Conservation (phyloP, 1,140 invertebrate genomes). For the Heliconius melpomene region DNA sequence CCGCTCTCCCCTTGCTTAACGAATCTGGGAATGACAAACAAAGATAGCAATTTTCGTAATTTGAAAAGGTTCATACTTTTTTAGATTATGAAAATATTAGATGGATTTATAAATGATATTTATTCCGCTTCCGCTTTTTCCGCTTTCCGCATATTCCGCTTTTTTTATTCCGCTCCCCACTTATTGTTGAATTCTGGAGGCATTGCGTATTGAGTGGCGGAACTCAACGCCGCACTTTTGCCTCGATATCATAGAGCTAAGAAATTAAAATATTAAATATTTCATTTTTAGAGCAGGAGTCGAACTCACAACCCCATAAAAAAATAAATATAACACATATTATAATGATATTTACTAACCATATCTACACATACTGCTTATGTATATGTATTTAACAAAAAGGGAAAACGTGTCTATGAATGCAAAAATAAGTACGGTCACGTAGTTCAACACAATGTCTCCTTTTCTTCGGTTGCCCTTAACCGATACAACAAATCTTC, state of each 20-base stretch:
- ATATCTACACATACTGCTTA: background rate
- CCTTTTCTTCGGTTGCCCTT: slow-evolving; percentile 31
- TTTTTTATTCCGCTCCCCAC: background rate
- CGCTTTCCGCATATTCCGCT: no score
- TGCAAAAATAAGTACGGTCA: slow-evolving; percentile 38
- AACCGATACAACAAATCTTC: slow-evolving; percentile 50
- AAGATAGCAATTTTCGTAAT: background rate
- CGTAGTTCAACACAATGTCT: slow-evolving; percentile 34
- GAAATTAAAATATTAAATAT: background rate
- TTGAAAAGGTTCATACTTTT: background rate
- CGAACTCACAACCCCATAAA: background rate
- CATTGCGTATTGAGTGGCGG: background rate
- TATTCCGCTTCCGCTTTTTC: background rate
- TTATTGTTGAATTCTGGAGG: background rate
- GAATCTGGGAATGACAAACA: slow-evolving; percentile 14
- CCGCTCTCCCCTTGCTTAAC: slow-evolving; percentile 22
- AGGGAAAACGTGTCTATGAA: slow-evolving; percentile 16
- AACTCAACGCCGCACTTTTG: background rate
- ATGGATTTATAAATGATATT: background rate
- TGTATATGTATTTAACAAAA: background rate
- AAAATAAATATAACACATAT: no score
- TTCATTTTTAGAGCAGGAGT: background rate
- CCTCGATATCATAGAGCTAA: background rate
- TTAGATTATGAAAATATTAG: background rate
- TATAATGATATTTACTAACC: no score